A percentile compares a stretch with the other conserved stretches of the same genome.
Evolutionary conservation across 2,113 vertebrate species (phyloP).

Genomic region (Haemorhous mexicanus): DNA sequence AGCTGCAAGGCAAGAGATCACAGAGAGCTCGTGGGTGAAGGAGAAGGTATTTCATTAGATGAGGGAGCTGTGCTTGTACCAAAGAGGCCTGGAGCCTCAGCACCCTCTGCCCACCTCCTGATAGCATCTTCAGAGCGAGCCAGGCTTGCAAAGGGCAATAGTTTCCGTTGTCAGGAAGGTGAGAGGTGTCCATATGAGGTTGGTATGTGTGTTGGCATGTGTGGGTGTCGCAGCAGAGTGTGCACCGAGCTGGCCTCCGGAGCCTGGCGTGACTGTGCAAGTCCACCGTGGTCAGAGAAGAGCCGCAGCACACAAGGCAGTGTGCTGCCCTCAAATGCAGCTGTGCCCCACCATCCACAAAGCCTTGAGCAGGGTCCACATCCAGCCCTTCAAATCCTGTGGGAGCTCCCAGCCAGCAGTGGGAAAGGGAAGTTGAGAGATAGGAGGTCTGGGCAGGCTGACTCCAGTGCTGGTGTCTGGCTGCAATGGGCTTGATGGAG

Average conservation of each 20-base stretch:
- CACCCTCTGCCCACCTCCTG: conserved; percentile 16
- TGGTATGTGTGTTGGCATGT: neutral
- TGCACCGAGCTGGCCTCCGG: neutral
- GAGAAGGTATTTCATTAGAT: neutral
- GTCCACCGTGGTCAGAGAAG: neutral
- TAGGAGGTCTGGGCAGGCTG: neutral
- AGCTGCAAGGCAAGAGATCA: neutral
- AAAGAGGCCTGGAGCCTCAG: neutral
- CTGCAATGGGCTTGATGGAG: neutral
- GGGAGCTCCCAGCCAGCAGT: neutral
- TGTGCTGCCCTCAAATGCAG: neutral
- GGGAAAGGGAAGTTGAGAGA: neutral
- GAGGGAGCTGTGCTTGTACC: neutral
- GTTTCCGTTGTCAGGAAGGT: conserved; percentile 42
- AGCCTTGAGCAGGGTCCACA: neutral
- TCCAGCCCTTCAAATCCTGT: neutral
- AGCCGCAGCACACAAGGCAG: accelerated
- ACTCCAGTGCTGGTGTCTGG: neutral
- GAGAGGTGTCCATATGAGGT: conserved; percentile 4
- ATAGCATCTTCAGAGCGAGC: neutral
- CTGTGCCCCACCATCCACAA: accelerated
- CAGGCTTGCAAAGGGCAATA: conserved; percentile 21
- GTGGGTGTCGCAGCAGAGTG: neutral
- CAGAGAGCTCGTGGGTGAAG: neutral
- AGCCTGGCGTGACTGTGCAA: neutral